Conservation (phyloP, 2,797 vertebrate genomes). For the Acomys russatus region DNA sequence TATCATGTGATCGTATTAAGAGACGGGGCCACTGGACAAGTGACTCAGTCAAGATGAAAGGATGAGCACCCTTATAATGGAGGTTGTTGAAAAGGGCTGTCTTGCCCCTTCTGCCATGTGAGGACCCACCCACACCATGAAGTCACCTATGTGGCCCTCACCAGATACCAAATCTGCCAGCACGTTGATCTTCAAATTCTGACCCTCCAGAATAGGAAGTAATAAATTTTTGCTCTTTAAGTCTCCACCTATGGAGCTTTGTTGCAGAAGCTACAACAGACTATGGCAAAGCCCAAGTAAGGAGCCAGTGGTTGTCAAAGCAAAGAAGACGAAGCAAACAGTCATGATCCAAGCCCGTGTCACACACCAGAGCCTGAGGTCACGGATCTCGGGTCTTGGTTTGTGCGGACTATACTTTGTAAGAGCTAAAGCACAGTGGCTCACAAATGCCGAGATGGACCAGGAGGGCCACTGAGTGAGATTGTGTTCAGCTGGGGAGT, state of each 20-base stretch:
- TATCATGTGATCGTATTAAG: background rate
- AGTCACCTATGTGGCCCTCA: fast-evolving
- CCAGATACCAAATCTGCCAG: background rate
- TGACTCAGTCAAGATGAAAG: background rate
- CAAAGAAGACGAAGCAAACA: background rate
- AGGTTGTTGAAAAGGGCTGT: background rate
- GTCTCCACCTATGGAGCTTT: background rate
- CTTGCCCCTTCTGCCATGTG: background rate
- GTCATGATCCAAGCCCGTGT: background rate
- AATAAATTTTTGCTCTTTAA: background rate
- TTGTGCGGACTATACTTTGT: background rate
- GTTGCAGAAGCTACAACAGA: background rate
- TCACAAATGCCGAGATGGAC: background rate
- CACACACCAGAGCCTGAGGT: background rate
- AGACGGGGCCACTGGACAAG: too few species aligned
- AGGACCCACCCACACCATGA: background rate
- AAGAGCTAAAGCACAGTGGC: background rate
- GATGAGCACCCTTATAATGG: background rate
- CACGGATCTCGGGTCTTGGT: background rate
- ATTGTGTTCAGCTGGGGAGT: background rate
- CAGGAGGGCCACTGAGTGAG: background rate
- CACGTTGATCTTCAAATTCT: too few species aligned
- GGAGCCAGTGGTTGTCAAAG: background rate
- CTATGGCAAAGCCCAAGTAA: background rate
- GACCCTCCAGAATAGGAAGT: background rate